Conservation (phyloP, 92 coral and sea anemone genomes). For the Anthopleura xanthogrammica region DNA sequence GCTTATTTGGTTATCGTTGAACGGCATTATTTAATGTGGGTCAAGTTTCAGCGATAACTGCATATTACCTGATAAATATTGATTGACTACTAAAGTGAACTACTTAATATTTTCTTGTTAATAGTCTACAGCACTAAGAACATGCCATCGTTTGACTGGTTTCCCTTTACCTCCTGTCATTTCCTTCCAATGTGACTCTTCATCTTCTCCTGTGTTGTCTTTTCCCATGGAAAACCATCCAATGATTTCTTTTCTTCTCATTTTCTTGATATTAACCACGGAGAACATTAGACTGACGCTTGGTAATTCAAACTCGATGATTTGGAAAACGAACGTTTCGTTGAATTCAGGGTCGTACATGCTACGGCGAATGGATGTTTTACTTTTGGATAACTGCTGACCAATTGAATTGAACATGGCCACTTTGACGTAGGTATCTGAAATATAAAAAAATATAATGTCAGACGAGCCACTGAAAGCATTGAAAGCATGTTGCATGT, state of each 20-base stretch:
- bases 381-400: conserved; percentile 96
- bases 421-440: conserved; percentile 98
- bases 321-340: conserved; percentile 99
- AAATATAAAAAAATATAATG: conserved; percentile 5
- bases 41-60: too few species aligned
- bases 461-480: not conserved
- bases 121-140: conserved; percentile 91
- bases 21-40: too few species aligned
- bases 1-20: not conserved
- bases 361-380: conserved; percentile 98
- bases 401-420: conserved; percentile 99
- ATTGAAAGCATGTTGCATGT: too few species aligned
- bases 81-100: too few species aligned
- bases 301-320: conserved; percentile 97
- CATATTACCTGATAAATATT: too few species aligned
- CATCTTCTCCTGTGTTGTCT: conserved; percentile 97
- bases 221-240: conserved; percentile 99
- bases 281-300: conserved; percentile 99
- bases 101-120: conserved; percentile 5
- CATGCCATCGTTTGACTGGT: conserved; percentile 93
- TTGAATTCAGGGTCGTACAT: conserved; percentile 99
- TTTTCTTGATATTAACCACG: conserved; percentile 94
- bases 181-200: conserved; percentile 97
- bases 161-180: conserved; percentile 91
- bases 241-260: conserved; percentile 94